Evolutionary conservation across 1,140 invertebrate species (phyloP).

Genomic region (Nasonia vitripennis): DNA sequence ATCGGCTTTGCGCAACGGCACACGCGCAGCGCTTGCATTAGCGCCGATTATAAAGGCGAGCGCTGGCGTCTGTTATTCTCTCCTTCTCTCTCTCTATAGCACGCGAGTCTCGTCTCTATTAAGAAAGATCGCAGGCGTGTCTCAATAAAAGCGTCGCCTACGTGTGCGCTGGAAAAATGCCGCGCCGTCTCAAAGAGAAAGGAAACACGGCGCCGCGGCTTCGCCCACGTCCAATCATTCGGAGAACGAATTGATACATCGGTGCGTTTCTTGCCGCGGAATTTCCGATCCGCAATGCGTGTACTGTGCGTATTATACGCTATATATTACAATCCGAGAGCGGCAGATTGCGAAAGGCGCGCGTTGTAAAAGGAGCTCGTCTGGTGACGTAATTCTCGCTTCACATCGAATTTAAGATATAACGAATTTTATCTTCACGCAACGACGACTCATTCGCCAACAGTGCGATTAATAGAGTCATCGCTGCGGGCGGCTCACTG

Average conservation of each 20-base stretch:
- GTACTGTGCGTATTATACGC: neutral
- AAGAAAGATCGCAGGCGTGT: neutral
- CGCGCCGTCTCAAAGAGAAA: neutral
- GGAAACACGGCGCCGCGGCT: neutral
- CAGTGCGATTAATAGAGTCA: neutral
- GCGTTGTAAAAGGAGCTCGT: neutral
- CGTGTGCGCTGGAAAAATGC: neutral
- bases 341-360: neutral
- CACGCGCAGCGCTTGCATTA: neutral
- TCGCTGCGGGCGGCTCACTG: neutral
- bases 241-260: constrained; percentile 7
- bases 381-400: neutral
- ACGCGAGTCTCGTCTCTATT: neutral
- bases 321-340: neutral
- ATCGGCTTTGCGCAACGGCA: neutral
- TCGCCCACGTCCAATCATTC: constrained; percentile 3
- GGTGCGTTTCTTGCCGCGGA: neutral
- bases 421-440: no score
- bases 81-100: no score
- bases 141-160: constrained; percentile 7
- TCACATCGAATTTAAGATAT: no score
- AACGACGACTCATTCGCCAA: neutral
- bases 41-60: neutral
- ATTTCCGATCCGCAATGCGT: neutral
- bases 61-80: neutral